These are phyloP conservation scores for Hyperoplus immaculatus DNA, from an alignment of 2,797 vertebrate species.

Conservation along the genomic window DNA sequence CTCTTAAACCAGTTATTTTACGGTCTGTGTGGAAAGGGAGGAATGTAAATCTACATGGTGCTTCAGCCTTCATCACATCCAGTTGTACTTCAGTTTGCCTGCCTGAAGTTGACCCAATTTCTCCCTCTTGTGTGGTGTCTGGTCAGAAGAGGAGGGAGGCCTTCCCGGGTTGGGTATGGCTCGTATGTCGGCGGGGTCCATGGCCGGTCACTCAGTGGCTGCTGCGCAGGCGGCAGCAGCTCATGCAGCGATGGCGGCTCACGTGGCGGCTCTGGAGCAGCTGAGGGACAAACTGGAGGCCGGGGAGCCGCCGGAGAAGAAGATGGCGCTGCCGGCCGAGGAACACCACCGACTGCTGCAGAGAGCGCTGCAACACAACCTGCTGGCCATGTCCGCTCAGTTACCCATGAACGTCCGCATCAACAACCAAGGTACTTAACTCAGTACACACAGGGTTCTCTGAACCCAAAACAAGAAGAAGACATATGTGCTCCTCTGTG, in stretches of 20 bases:
- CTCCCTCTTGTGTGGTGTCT: slow-evolving; percentile 17
- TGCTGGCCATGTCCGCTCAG: slow-evolving; percentile 95
- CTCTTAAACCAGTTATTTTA: background rate
- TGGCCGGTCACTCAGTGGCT: slow-evolving; percentile 89
- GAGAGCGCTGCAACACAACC: slow-evolving; percentile 95
- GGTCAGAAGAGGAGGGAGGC: slow-evolving; percentile 89
- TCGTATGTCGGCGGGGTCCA: slow-evolving; percentile 83
- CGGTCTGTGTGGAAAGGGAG: background rate
- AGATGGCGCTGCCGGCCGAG: slow-evolving; percentile 91
- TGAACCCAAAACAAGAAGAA: slow-evolving; percentile 3
- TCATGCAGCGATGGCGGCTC: slow-evolving; percentile 90
- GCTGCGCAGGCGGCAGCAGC: slow-evolving; percentile 88
- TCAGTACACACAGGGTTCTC: slow-evolving; percentile 1
- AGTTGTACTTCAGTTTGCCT: background rate
- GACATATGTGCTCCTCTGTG: background rate
- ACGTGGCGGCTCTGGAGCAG: slow-evolving; percentile 94
- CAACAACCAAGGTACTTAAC: slow-evolving; percentile 91
- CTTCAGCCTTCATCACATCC: background rate
- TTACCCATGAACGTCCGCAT: slow-evolving; percentile 98
- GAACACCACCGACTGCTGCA: slow-evolving; percentile 95
- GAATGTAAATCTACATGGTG: background rate
- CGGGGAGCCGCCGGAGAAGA: slow-evolving; percentile 96
- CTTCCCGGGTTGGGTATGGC: slow-evolving; percentile 74
- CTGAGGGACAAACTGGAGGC: slow-evolving; percentile 95
- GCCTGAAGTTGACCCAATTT: slow-evolving; percentile 17